These are phyloP conservation scores for Cranoglanis bouderius DNA, from an alignment of 2,113 vertebrate species.

Conservation along the genomic window DNA sequence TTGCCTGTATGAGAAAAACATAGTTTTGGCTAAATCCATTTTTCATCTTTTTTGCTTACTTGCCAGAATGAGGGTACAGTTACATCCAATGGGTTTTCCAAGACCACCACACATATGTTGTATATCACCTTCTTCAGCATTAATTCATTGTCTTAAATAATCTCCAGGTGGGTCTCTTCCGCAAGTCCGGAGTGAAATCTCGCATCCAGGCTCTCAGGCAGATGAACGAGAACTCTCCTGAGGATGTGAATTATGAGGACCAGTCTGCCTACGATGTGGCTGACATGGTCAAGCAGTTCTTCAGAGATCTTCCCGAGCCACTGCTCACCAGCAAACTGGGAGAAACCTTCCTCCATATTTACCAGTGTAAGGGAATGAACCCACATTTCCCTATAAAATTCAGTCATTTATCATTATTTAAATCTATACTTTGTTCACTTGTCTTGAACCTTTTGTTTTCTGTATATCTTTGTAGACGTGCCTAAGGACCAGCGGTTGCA, in stretches of 20 bases:
- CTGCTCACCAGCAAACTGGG: conserved; percentile 95
- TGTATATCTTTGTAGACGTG: conserved; percentile 75
- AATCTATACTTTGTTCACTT: not conserved
- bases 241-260: conserved; percentile 90
- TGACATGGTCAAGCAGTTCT: conserved; percentile 98
- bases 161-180: conserved; percentile 91
- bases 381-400: not conserved
- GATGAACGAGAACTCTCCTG: conserved; percentile 92
- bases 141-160: not conserved
- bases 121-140: not conserved
- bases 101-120: not conserved
- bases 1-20: not conserved
- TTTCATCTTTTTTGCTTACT: not conserved
- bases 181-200: conserved; percentile 96
- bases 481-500: conserved; percentile 92
- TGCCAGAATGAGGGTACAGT: not conserved
- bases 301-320: conserved; percentile 93
- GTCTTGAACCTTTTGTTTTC: not conserved
- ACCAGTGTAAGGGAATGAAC: conserved; percentile 84
- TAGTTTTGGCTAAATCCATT: not conserved
- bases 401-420: not conserved
- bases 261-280: conserved; percentile 96
- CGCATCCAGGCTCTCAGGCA: conserved; percentile 92
- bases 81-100: not conserved
- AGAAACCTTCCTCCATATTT: conserved; percentile 96